Evolutionary conservation across 1,140 invertebrate species (phyloP).

Genomic region (Lepidurus packardi): DNA sequence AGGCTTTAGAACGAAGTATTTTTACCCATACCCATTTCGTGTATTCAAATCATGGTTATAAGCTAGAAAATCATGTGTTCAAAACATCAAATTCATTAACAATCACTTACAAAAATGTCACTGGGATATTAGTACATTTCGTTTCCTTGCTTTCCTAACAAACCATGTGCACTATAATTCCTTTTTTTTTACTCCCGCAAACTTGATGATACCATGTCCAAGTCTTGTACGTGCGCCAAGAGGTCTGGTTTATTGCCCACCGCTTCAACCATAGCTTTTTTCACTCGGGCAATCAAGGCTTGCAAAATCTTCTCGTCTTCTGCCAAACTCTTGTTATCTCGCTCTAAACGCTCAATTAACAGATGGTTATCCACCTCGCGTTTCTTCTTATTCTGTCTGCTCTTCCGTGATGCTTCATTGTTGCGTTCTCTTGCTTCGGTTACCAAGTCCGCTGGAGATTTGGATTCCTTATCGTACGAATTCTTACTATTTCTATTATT

Average conservation of each 20-base stretch:
- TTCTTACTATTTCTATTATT: background rate
- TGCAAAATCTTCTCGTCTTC: background rate
- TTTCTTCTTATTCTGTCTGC: constrained; percentile 22
- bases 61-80: no score
- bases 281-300: background rate
- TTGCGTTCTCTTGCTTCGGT: background rate
- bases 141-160: no score
- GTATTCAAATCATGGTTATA: no score
- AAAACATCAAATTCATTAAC: no score
- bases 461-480: background rate
- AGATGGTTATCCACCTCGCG: background rate
- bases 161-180: no score
- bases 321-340: background rate
- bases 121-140: no score
- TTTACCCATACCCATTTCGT: no score
- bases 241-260: background rate
- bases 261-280: background rate
- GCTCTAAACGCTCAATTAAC: background rate
- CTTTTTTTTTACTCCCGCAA: background rate
- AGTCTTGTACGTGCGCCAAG: background rate
- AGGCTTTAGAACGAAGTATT: no score
- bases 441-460: background rate
- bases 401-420: constrained; percentile 30
- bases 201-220: background rate
- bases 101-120: no score